Base-by-base conservation (phyloP, 1,140 invertebrate genomes). In the Odontomachus brunneus region DNA sequence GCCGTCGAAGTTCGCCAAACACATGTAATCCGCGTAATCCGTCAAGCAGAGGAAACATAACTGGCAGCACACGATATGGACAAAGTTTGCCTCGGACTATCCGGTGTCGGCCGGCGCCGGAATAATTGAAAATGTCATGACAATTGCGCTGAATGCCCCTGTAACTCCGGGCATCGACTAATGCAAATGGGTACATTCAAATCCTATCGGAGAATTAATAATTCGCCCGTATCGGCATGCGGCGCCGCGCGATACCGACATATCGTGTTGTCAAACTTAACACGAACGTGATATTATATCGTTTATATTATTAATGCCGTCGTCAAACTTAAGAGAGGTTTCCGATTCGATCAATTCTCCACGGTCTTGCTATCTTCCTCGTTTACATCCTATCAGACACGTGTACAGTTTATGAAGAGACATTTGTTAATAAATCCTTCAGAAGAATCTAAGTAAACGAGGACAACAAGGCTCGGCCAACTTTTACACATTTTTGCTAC, bases 41-140 rank as follows among this genome's bases (percentile, higher is more conserved):
- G 65, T 80, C 75, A 48, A 78, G 75, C 63, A 69, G 22, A 49
- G 63, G 24, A 65, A 38, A 57, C 38, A 24, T 80, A 80, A 69
- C 75, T 80, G 75, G 75, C 51, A 22, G 22, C 22, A 33, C 38
- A 80, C 75, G 75, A 80, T 80, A 80, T 71, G 65, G 51, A 24
- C 65, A 29, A 80, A 80, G 75, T 80, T 80, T 55, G 51, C n/a
- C 65, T 44, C 12, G 63, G 75, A 44, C 51, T 33, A 29, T 66
- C 60, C 75, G 63, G 57, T 29, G 33, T 15, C 63, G 63, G 51
- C 75, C 51, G 51, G 51, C 22, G 12, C 12, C 33, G 51, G 75
- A 80, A 80, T 80, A 80, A 80, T 80, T 48, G 75, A 71, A 80
- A 80, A 71, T 80, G 75, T 80, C 75, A 80, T 26, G 75, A 80